These are phyloP conservation scores for Geopemphigus sp. DNA, from an alignment of 1,140 invertebrate species.

Conservation along the genomic window DNA sequence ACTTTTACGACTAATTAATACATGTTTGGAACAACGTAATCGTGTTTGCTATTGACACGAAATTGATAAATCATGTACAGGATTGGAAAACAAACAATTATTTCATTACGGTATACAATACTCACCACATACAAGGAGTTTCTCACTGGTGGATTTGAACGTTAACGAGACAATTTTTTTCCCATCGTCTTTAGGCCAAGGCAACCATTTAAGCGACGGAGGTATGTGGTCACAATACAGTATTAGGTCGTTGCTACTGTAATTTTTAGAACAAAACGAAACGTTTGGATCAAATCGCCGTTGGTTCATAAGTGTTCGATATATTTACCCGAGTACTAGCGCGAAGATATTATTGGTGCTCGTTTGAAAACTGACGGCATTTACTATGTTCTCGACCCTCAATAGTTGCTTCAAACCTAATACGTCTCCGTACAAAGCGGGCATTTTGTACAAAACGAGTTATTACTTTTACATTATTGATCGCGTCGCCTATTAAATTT, in stretches of 20 bases:
- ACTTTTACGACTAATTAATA: no score
- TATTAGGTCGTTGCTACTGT: conserved; percentile 37
- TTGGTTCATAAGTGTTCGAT: background rate
- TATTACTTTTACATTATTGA: conserved; percentile 13
- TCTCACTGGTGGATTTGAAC: conserved; percentile 38
- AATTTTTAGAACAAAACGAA: background rate
- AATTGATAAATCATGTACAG: no score
- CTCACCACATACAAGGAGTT: conserved; percentile 37
- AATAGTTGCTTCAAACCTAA: conserved; percentile 18
- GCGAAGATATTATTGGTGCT: conserved; percentile 27
- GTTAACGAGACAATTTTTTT: conserved; percentile 43
- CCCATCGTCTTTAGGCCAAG: conserved; percentile 31
- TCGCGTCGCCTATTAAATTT: background rate
- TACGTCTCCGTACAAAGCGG: conserved; percentile 14
- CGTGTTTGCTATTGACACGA: no score
- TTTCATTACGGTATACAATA: background rate
- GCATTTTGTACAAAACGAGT: background rate
- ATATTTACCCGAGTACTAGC: conserved; percentile 29
- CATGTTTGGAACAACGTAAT: no score
- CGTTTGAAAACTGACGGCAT: conserved; percentile 38
- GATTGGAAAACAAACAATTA: no score
- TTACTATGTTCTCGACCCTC: conserved; percentile 4
- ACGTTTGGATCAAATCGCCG: background rate
- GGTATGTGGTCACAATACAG: conserved; percentile 29
- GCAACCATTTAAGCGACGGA: conserved; percentile 26